Base-by-base conservation (phyloP, 2,797 vertebrate species). In the Sebastes hubbsi region DNA sequence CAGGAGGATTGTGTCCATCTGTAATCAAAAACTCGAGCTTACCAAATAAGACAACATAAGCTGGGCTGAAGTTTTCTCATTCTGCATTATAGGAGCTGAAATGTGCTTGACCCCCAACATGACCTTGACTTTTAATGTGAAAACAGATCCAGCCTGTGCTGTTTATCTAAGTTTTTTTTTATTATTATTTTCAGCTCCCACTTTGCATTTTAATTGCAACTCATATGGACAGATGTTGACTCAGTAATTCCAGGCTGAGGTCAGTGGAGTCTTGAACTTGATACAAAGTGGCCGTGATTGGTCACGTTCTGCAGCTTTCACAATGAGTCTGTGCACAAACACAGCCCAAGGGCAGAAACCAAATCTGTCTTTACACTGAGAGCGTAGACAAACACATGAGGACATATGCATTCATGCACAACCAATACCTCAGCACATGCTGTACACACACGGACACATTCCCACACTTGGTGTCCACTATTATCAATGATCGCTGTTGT, bases 291-390 rank as follows among this genome's bases (percentile, higher is more conserved):
- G 78, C 84, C 84, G 82, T 84, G 87, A 75, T 61, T 13, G 66
- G 63, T 24, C 72, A 72, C 20, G 18, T 71, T 78, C 78, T 54
- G 72, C 66, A 63, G 65, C 58, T 16, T 34, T 77, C 46, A 38
- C 63, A 73, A 56, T 18, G 59, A 42, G 42, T 8, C 55, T 12
- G 67, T 2, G 65, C 75, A 67, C 73, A 73, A 79, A 86, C 36
- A 76, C 58, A 27, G 75, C 83, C 18, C 69, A 62, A 85, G 82
- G 83, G 87, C 85, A 78, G 87, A 88, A 92, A 91, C 84, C 55
- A 68, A 87, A 85, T 32, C 29, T 66, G 32, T 27, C 49, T 61
- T 61, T n/a, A 78, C 76, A 64, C 11, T 16, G 38, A 69, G 49
- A 46, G 27, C n/a, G 20, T 4, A 27, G 46, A 67, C 63, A 74